A percentile compares a stretch with the other conserved stretches of the same genome.
Conservation (phyloP, 1,140 invertebrate species). For the Rhynchophorus ferrugineus region DNA sequence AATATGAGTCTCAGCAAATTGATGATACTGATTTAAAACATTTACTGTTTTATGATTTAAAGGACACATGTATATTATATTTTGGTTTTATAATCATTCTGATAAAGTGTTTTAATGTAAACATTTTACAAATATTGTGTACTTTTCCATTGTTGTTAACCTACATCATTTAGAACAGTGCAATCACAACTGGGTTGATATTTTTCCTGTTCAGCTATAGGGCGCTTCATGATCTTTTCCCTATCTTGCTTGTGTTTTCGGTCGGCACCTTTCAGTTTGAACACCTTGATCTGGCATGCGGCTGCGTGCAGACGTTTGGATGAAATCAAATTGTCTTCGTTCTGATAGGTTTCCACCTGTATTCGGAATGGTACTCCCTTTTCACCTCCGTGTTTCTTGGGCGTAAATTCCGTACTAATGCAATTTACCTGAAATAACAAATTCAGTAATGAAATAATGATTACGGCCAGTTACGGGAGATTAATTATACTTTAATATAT, state of each 20-base stretch:
- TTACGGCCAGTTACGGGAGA: no score
- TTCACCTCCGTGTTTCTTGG: constrained; percentile 96
- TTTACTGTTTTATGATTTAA: no score
- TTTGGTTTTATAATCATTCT: no score
- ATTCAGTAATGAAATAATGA: background rate
- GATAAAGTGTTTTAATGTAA: no score
- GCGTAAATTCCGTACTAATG: constrained; percentile 96
- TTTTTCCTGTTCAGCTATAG: constrained; percentile 81
- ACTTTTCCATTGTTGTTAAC: no score
- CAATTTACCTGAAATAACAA: constrained; percentile 74
- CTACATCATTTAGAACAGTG: constrained; percentile 83
- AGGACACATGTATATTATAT: no score
- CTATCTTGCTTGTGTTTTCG: constrained; percentile 95
- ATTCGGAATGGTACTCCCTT: constrained; percentile 95
- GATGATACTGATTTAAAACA: no score
- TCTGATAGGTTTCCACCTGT: constrained; percentile 79
- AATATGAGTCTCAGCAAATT: no score
- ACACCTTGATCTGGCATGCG: constrained; percentile 91
- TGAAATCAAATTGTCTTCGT: constrained; percentile 40
- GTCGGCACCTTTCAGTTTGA: constrained; percentile 91
- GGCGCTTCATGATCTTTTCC: constrained; percentile 86
- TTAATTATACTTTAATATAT: constrained; percentile 69
- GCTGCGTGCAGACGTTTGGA: constrained; percentile 72
- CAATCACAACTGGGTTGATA: constrained; percentile 94
- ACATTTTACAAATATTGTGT: no score